A percentile compares a stretch with the other conserved stretches of the same genome.
These are phyloP conservation scores for Entelurus aequoreus DNA, from an alignment of 2,113 vertebrate genomes.

Conservation along the genomic window DNA sequence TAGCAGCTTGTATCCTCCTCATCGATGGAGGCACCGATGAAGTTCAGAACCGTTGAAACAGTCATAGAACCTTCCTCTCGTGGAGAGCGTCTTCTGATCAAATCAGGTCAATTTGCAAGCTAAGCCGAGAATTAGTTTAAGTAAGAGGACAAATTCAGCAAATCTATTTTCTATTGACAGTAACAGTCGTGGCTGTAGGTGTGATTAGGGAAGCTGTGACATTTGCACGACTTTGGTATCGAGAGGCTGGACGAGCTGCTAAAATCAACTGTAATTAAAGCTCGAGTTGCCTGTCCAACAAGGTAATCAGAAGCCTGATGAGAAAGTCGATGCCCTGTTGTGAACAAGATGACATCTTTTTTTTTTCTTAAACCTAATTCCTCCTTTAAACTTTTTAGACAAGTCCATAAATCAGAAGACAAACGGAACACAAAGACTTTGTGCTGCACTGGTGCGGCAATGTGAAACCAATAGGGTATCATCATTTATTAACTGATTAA, in stretches of 20 bases:
- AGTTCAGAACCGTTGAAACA: conserved; percentile 18
- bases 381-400: no score
- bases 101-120: conserved; percentile 6
- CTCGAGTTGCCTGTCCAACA: conserved; percentile 7
- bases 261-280: conserved; percentile 42
- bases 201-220: conserved; percentile 9
- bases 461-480: no score
- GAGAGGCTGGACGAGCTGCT: conserved; percentile 12
- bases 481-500: no score
- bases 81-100: neutral
- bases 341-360: no score
- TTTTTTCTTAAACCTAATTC: no score
- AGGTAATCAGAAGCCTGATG: conserved; percentile 30
- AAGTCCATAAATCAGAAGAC: no score
- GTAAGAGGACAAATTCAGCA: conserved; percentile 1
- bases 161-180: neutral
- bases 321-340: conserved; percentile 7
- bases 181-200: neutral
- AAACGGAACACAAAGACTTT: no score
- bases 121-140: conserved; percentile 1
- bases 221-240: conserved; percentile 24
- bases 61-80: conserved; percentile 9
- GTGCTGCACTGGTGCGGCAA: no score
- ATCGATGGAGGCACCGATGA: conserved; percentile 39
- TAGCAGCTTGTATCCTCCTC: conserved; percentile 24